Evolutionary conservation across 2,888 invertebrate species (phyloP).

Genomic region (Drosophila paramelanica): DNA sequence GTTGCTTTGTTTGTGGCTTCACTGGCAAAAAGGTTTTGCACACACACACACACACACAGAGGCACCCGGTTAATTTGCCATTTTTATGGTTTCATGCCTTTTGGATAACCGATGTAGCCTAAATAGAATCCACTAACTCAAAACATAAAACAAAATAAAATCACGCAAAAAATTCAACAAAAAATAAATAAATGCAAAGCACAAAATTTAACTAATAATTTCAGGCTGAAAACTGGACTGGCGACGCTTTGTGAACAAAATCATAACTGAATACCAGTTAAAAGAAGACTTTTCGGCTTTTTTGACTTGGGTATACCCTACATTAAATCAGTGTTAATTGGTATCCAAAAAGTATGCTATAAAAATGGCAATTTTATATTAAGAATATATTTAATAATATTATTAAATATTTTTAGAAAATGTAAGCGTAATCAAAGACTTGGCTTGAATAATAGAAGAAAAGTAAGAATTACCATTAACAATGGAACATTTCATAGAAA

Average conservation of each 20-base stretch:
- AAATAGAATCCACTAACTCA: slow-evolving; percentile 29
- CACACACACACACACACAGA: slow-evolving; percentile 35
- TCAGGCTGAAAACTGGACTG: slow-evolving; percentile 4
- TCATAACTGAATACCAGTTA: neutral
- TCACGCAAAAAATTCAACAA: slow-evolving; percentile 30
- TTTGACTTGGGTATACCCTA: slow-evolving; percentile 4
- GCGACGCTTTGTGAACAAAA: neutral
- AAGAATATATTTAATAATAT: no score
- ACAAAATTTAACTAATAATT: neutral
- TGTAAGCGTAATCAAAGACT: no score
- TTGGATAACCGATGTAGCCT: slow-evolving; percentile 38
- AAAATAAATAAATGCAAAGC: slow-evolving; percentile 11
- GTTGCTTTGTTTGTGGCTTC: slow-evolving; percentile 73
- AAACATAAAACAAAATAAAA: slow-evolving; percentile 12
- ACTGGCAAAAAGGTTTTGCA: slow-evolving; percentile 59
- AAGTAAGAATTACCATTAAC: no score
- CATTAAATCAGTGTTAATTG: accelerated
- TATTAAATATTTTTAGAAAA: no score
- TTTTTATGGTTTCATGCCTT: slow-evolving; percentile 83
- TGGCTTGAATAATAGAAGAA: no score
- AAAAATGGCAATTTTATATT: neutral
- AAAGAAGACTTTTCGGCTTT: neutral
- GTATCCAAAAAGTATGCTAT: slow-evolving; percentile 20
- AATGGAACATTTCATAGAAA: no score
- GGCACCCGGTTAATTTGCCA: slow-evolving; percentile 80